Conservation (phyloP, 2,888 invertebrate species). For the Abscondita cerata region DNA sequence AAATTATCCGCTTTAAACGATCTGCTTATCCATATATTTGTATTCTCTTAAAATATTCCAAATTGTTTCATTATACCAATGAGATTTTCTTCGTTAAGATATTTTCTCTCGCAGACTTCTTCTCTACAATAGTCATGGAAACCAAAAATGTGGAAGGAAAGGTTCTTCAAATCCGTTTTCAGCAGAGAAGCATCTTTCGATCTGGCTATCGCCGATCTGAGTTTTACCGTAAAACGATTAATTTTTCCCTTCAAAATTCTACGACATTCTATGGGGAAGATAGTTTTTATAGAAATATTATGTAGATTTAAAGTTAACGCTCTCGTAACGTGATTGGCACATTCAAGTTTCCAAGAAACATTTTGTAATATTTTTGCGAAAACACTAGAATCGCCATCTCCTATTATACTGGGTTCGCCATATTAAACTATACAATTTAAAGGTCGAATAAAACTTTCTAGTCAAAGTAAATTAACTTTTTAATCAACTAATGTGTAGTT, state of each 20-base stretch:
- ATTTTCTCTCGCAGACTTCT: background rate
- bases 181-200: background rate
- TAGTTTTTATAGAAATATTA: background rate
- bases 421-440: too few relatives aligned
- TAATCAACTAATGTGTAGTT: too few relatives aligned
- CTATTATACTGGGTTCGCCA: too few relatives aligned
- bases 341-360: background rate
- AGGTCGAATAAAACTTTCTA: too few relatives aligned
- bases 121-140: background rate
- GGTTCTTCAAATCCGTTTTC: background rate
- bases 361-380: background rate
- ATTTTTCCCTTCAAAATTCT: too few relatives aligned
- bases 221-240: background rate
- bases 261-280: too few relatives aligned
- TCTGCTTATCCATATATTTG: too few relatives aligned
- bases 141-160: background rate
- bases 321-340: background rate
- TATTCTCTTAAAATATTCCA: too few relatives aligned
- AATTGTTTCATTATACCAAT: background rate
- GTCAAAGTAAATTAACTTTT: too few relatives aligned
- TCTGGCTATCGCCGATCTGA: background rate
- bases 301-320: background rate
- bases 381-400: slow-evolving; percentile 8
- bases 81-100: too few relatives aligned
- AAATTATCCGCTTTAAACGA: too few relatives aligned